Conservation (phyloP, 2,888 invertebrate species). For the Troides oblongomaculatus region DNA sequence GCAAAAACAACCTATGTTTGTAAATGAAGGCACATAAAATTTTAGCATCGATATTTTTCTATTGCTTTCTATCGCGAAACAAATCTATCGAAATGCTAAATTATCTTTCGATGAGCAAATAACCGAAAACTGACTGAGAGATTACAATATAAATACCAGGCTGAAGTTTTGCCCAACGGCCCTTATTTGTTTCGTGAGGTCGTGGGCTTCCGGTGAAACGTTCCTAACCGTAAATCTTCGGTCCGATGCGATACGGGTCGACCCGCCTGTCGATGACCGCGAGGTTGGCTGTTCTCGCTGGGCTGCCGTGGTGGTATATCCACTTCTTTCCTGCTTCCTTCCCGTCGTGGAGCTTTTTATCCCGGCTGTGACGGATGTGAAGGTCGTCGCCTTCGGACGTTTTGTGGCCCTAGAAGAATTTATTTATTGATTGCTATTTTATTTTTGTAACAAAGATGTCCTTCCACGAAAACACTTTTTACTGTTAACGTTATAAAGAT, state of each 20-base stretch:
- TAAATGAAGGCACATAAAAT: too few relatives aligned
- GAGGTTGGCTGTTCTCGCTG: constrained; percentile 61
- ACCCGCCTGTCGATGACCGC: constrained; percentile 57
- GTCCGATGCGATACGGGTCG: constrained; percentile 53
- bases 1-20: too few relatives aligned
- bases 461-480: too few relatives aligned
- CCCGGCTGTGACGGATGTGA: constrained; percentile 73
- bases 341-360: constrained; percentile 68
- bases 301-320: constrained; percentile 75
- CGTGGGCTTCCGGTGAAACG: neutral
- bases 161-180: constrained; percentile 8
- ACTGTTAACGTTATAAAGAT: too few relatives aligned
- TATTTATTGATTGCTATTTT: too few relatives aligned
- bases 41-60: too few relatives aligned
- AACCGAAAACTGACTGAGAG: neutral
- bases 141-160: constrained; percentile 21
- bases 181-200: constrained; percentile 13
- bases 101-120: neutral
- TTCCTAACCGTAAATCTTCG: constrained; percentile 51
- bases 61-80: too few relatives aligned
- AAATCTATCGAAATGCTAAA: too few relatives aligned
- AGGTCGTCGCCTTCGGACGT: constrained; percentile 76
- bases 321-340: constrained; percentile 78
- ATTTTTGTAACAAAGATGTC: too few relatives aligned
- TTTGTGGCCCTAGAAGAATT: constrained; percentile 73